Base-by-base conservation (phyloP, 1,140 invertebrate species). In the Drosophila murphyi region DNA sequence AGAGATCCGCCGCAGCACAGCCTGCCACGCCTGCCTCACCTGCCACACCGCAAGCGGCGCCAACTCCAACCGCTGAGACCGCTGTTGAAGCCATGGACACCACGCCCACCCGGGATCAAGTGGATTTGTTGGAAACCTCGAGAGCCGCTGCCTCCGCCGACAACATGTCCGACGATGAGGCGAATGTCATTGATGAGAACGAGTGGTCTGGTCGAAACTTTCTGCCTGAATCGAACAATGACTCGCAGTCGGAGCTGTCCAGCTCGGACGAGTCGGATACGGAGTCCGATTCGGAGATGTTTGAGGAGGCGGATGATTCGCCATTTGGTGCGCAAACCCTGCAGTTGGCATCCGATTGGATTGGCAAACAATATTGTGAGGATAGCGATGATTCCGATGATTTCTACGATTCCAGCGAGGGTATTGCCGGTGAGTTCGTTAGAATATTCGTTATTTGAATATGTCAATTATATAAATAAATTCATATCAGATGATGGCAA, bases 131-230 rank as follows among this genome's bases (percentile, higher is more conserved):
- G 35, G 94, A 95, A 92, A 93, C 94, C 70, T 95, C 83, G 20
- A 72, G 79, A 31, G 80, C 81, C 10, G 64, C 72, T 45, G 78
- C 80, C 10, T 88, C 83, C 2, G 74, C 93, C 31, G 95, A 91
- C 80, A 94, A 92, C 81, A 94, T 92, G 94, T 95, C n/a, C 94
- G 94, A 95, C 52, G 96, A 96, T 65, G 96, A 96, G 80, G 94
- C 95, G 1, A 94, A 96, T 8, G 90, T 92, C 32, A 97, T 97
- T 92, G 97, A 98, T 88, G 97, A 98, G 92, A 97, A 98, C 85
- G 97, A 98, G 92, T 98, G 97, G 97, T 98, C 97, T 1, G 97
- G 98, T 79, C 94, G 96, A 61, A 98, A 98, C 93, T 97, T 97
- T 92, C 96, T 97, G 74, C 95, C 96, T 0, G 96, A 96, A 2